A percentile compares a stretch with the other conserved stretches of the same genome.
phyloP scores from a whole-genome alignment of 1,140 invertebrate genomes.

The Musca vetustissima region DNA sequence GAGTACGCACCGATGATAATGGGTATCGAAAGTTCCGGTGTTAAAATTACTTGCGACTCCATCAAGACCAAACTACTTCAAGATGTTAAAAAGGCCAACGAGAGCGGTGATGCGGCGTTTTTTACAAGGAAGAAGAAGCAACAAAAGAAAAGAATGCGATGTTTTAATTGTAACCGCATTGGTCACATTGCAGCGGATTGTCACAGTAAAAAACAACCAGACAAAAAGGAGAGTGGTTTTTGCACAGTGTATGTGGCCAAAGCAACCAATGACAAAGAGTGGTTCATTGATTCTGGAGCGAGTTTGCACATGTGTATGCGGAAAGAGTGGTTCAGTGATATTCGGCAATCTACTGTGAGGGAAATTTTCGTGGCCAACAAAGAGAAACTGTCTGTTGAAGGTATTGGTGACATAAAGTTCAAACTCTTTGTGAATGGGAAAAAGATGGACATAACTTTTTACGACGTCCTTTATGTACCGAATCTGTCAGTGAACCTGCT shows the following conservation, averaged over 20 bases:
- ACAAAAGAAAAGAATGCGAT: not conserved
- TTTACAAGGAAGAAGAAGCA: not conserved
- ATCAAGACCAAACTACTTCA: conserved; percentile 5
- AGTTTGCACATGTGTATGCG: not conserved
- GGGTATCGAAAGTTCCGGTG: conserved; percentile 6
- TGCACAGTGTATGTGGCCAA: not conserved
- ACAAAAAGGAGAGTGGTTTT: not conserved
- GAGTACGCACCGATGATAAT: conserved; percentile 51
- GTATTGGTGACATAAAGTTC: not conserved
- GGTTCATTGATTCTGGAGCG: conserved; percentile 4
- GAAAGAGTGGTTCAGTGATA: not conserved
- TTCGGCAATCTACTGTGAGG: not conserved
- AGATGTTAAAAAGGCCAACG: not conserved
- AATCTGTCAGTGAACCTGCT: not conserved
- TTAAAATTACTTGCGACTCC: not conserved
- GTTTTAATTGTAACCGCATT: conserved; percentile 8
- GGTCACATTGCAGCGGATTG: not conserved
- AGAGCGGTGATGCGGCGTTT: not conserved
- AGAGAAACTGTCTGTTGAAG: not conserved
- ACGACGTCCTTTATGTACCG: not conserved
- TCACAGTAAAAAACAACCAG: not conserved
- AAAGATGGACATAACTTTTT: not conserved
- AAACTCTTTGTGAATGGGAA: not conserved
- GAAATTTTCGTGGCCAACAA: not conserved
- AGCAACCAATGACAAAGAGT: not conserved